A percentile compares a stretch with the other conserved stretches of the same genome.
Evolutionary conservation across 1,140 invertebrate genomes (phyloP).

Genomic region (Eufriesea mexicana): DNA sequence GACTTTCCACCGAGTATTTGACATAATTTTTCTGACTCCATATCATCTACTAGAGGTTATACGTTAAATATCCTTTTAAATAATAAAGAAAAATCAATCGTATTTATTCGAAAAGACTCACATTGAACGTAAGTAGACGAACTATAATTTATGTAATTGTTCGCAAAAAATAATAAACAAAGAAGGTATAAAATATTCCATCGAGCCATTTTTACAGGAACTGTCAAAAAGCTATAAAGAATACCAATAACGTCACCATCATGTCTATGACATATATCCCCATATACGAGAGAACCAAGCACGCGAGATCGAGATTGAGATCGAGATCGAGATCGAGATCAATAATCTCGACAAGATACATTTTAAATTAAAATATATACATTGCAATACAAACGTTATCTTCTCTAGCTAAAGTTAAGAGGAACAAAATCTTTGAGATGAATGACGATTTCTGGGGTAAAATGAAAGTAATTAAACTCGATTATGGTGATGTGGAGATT

Average conservation of each 20-base stretch:
- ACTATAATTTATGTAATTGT: slow-evolving; percentile 38
- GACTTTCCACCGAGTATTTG: slow-evolving; percentile 48
- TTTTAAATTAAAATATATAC: slow-evolving; percentile 7
- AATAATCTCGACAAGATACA: background rate
- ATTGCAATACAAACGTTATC: background rate
- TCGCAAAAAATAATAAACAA: slow-evolving; percentile 16
- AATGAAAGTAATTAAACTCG: slow-evolving; percentile 49
- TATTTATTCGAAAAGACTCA: slow-evolving; percentile 15
- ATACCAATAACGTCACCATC: slow-evolving; percentile 9
- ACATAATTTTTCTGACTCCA: slow-evolving; percentile 63
- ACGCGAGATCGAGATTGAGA: slow-evolving; percentile 3
- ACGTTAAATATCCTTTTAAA: background rate
- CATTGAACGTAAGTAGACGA: slow-evolving; percentile 46
- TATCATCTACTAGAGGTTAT: slow-evolving; percentile 51
- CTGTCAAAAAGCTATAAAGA: slow-evolving; percentile 59
- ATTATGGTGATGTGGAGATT: slow-evolving; percentile 68
- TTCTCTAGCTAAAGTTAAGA: background rate
- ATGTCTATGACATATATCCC: background rate
- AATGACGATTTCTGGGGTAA: background rate
- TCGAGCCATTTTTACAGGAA: slow-evolving; percentile 50
- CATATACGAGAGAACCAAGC: background rate
- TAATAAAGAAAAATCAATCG: background rate
- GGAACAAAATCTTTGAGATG: background rate
- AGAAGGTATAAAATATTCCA: slow-evolving; percentile 16
- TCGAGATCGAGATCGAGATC: background rate